Evolutionary conservation across 2,797 vertebrate species (phyloP).

Genomic region (Octomys mimax): DNA sequence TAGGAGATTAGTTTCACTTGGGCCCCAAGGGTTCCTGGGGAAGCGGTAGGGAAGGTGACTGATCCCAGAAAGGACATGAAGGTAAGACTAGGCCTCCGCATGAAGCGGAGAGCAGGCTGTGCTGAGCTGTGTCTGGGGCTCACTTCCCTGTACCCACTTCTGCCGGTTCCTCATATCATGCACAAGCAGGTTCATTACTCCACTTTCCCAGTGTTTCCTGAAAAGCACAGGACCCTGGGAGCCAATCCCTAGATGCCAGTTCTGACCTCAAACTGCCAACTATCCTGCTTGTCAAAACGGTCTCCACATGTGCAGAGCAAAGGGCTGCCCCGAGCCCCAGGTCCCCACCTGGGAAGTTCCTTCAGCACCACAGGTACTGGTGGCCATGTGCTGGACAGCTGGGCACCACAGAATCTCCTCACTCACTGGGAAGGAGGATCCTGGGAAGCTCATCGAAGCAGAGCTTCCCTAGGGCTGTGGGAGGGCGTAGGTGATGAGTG

Average conservation of each 20-base stretch:
- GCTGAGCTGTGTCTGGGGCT: neutral
- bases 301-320: neutral
- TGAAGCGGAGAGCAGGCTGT: neutral
- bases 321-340: neutral
- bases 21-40: neutral
- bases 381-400: neutral
- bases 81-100: neutral
- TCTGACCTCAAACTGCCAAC: neutral
- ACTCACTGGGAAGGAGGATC: rapidly evolving
- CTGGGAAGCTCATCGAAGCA: neutral
- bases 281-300: neutral
- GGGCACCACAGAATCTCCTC: neutral
- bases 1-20: neutral
- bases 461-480: neutral
- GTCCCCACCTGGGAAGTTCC: neutral
- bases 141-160: neutral
- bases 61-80: neutral
- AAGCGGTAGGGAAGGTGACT: neutral
- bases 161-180: neutral
- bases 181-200: neutral
- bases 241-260: neutral
- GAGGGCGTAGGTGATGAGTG: neutral
- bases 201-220: neutral
- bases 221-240: neutral
- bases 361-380: rapidly evolving